Evolutionary conservation across 2,113 vertebrate genomes (phyloP).

Genomic region (Stercorarius parasiticus): DNA sequence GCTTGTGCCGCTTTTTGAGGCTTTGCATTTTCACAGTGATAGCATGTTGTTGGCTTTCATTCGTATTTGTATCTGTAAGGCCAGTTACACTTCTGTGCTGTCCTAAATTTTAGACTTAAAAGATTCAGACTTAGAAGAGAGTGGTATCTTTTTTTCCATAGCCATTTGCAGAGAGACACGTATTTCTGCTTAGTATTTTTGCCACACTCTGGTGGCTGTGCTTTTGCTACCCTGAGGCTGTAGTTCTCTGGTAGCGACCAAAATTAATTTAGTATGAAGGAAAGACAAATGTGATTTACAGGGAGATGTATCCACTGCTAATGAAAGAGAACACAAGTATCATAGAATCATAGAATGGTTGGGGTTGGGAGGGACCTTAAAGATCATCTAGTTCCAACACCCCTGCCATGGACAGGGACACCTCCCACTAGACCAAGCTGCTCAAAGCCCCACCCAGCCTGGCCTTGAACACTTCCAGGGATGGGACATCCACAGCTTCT

Average conservation of each 20-base stretch:
- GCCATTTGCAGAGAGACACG: not conserved
- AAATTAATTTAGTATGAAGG: not conserved
- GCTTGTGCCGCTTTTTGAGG: not conserved
- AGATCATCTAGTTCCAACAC: too few species aligned
- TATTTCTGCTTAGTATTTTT: not conserved
- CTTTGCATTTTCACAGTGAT: not conserved
- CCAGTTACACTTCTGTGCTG: not conserved
- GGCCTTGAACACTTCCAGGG: too few species aligned
- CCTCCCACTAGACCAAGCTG: too few species aligned
- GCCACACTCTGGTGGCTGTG: rapidly evolving
- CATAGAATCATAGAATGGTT: too few species aligned
- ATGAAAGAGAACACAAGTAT: not conserved
- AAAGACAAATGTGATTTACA: not conserved
- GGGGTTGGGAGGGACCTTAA: too few species aligned
- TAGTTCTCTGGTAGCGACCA: not conserved
- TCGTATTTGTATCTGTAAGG: not conserved
- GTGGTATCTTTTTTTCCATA: not conserved
- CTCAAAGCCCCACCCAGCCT: too few species aligned
- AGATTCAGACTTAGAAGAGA: not conserved
- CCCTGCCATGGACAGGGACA: too few species aligned
- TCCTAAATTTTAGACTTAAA: not conserved
- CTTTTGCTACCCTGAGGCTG: not conserved
- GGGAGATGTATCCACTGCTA: not conserved
- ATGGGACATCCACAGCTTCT: too few species aligned
- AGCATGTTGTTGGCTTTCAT: not conserved